Evolutionary conservation across 1,140 invertebrate genomes (phyloP).

Genomic region (Zaprionus capensis): DNA sequence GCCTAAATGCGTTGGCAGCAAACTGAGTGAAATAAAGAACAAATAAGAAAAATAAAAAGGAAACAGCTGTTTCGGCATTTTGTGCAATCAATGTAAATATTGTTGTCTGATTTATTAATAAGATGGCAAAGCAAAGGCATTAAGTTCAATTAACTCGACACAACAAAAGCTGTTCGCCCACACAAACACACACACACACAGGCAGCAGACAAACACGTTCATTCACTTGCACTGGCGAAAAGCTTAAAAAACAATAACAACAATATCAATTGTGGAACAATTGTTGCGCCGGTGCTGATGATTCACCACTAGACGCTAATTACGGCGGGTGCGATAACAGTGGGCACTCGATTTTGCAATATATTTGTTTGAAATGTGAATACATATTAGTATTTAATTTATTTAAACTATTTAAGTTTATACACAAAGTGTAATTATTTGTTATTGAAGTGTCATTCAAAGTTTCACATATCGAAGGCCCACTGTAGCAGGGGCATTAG

Average conservation of each 20-base stretch:
- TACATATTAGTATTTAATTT: neutral
- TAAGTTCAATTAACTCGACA: constrained; percentile 42
- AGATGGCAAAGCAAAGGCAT: constrained; percentile 30
- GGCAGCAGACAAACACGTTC: constrained; percentile 39
- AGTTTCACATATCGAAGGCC: neutral
- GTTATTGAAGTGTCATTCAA: constrained; percentile 4
- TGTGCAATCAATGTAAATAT: constrained; percentile 43
- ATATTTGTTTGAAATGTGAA: neutral
- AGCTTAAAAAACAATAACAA: constrained; percentile 39
- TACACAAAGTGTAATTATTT: neutral
- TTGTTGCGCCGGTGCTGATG: constrained; percentile 34
- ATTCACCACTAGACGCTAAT: constrained; percentile 54
- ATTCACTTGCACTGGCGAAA: constrained; percentile 31
- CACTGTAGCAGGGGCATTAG: constrained; percentile 14
- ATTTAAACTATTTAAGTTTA: neutral
- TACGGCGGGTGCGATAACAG: constrained; percentile 29
- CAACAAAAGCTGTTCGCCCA: constrained; percentile 19
- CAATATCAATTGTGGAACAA: constrained; percentile 53
- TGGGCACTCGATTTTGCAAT: constrained; percentile 10
- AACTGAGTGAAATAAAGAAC: neutral
- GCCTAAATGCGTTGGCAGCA: constrained; percentile 64
- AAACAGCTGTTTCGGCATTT: constrained; percentile 60
- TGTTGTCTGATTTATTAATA: constrained; percentile 37
- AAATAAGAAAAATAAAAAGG: constrained; percentile 38
- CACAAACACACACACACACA: constrained; percentile 4